Percentiles rank a stretch among this genome's conserved stretches.
phyloP scores from a whole-genome alignment of 2,888 invertebrate genomes.

The Pinctada fucata region DNA sequence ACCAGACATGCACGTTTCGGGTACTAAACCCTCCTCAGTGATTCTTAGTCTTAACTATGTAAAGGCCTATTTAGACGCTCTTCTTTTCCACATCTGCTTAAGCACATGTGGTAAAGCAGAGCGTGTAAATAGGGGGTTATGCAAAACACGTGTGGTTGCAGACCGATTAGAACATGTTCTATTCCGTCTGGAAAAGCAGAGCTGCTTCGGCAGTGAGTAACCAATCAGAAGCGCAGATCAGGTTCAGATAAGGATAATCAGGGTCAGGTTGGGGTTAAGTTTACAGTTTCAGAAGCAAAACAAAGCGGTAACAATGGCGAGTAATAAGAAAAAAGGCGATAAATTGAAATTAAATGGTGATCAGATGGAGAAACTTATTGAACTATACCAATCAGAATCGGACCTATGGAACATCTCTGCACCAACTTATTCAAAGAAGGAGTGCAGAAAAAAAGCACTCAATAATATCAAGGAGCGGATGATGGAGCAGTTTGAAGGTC shows the following conservation, averaged over 20 bases:
- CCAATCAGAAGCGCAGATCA: neutral
- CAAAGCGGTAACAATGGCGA: too few relatives aligned
- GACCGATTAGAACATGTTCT: neutral
- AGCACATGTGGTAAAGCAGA: too few relatives aligned
- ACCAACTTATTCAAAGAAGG: conserved; percentile 15
- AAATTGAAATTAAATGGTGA: too few relatives aligned
- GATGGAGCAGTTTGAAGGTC: conserved; percentile 7
- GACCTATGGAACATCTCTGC: conserved; percentile 15
- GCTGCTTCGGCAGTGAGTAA: neutral
- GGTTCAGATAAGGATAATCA: neutral
- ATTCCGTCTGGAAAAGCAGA: conserved; percentile 10
- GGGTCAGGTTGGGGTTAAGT: neutral
- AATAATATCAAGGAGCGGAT: neutral
- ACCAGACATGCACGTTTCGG: too few relatives aligned
- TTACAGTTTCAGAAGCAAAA: too few relatives aligned
- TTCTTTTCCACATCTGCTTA: too few relatives aligned
- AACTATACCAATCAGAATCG: conserved; percentile 10
- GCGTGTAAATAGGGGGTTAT: neutral
- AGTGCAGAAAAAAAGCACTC: conserved; percentile 15
- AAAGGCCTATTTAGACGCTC: too few relatives aligned
- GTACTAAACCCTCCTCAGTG: too few relatives aligned
- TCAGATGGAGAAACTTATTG: conserved; percentile 14
- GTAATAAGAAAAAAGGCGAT: too few relatives aligned
- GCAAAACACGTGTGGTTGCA: conserved; percentile 3
- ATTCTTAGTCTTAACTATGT: too few relatives aligned